Conservation (phyloP, 2,113 vertebrate species). For the Poicephalus meyeri region DNA sequence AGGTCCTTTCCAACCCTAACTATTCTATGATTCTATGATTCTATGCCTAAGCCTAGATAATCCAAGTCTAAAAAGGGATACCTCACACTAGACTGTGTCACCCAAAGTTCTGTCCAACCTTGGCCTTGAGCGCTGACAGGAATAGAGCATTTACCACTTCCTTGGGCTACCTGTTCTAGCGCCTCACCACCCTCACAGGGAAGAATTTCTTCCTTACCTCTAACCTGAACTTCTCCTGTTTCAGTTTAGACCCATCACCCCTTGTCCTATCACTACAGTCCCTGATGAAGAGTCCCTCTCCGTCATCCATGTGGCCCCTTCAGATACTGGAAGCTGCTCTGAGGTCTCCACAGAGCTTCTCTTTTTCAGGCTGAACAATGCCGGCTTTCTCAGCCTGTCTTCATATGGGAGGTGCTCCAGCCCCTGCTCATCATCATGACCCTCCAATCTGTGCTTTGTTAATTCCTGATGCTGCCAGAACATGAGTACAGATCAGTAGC, state of each 20-base stretch:
- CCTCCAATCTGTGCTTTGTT: not conserved
- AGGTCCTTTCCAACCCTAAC: not conserved
- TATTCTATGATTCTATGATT: not conserved
- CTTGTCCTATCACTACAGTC: not conserved
- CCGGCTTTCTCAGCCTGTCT: not conserved
- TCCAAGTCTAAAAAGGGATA: not conserved
- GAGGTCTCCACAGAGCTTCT: not conserved
- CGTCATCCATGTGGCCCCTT: not conserved
- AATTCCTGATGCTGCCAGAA: not conserved
- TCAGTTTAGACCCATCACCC: not conserved
- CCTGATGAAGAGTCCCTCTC: not conserved
- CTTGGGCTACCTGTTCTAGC: not conserved
- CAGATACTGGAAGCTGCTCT: not conserved
- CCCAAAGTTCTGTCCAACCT: not conserved
- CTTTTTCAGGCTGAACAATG: not conserved
- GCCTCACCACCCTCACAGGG: not conserved
- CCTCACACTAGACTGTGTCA: not conserved
- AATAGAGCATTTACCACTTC: not conserved
- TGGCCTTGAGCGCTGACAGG: not conserved
- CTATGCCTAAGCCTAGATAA: not conserved
- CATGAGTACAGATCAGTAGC: fast-evolving
- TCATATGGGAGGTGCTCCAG: not conserved
- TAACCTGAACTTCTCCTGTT: not conserved
- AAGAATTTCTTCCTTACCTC: not conserved
- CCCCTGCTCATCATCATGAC: not conserved